phyloP scores from a whole-genome alignment of 2,113 vertebrate genomes.

The Scopus umbretta region DNA sequence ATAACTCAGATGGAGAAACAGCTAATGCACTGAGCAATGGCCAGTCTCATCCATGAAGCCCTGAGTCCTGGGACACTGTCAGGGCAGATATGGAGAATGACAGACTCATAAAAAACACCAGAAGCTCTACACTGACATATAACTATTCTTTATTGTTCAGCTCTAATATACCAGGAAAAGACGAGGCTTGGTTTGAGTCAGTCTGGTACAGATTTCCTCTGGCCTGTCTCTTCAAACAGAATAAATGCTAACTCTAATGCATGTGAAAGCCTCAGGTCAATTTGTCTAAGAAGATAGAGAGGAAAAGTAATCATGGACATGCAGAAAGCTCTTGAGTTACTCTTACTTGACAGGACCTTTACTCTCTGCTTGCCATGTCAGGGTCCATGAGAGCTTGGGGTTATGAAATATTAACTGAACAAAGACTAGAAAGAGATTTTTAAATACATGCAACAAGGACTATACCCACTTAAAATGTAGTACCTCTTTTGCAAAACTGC shows the following conservation, averaged over 20 bases:
- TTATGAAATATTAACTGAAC: neutral
- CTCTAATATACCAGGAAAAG: neutral
- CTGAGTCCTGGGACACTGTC: neutral
- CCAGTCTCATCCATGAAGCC: neutral
- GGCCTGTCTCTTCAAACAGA: neutral
- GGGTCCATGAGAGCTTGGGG: neutral
- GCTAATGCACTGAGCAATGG: neutral
- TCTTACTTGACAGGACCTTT: neutral
- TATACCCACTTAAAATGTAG: neutral
- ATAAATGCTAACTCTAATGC: neutral
- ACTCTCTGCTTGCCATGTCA: neutral
- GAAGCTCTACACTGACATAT: neutral
- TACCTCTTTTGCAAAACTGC: neutral
- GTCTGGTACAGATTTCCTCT: neutral
- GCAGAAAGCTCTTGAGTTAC: neutral
- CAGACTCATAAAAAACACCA: neutral
- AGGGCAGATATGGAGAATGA: neutral
- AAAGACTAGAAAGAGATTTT: neutral
- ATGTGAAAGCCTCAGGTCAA: neutral
- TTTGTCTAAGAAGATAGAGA: neutral
- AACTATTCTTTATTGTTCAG: neutral
- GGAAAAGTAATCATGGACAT: fast-evolving
- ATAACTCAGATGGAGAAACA: neutral
- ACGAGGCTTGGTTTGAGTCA: neutral
- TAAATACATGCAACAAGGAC: neutral